phyloP scores from a whole-genome alignment of 2,797 vertebrate genomes.

The Microchirus variegatus region DNA sequence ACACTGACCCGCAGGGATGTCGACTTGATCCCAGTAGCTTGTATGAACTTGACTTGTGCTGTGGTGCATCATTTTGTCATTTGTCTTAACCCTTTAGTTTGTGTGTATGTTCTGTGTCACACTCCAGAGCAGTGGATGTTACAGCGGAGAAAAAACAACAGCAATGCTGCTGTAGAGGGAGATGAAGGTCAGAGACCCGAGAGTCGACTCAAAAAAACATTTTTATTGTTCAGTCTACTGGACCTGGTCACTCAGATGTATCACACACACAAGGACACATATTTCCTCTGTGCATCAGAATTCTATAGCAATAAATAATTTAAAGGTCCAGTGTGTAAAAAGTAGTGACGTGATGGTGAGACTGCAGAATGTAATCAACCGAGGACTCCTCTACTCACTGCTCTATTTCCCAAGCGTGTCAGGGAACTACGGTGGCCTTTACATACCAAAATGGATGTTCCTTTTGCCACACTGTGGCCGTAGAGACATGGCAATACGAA shows the following conservation, averaged over 20 bases:
- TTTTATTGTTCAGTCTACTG: not conserved
- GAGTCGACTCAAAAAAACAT: not conserved
- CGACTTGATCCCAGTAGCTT: not conserved
- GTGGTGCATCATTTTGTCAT: conserved; percentile 6
- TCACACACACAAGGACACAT: too few relatives aligned
- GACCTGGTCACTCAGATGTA: conserved; percentile 13
- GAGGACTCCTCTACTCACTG: too few relatives aligned
- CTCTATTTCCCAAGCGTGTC: too few relatives aligned
- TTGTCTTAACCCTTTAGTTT: conserved; percentile 22
- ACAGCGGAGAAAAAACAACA: conserved; percentile 68
- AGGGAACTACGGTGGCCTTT: too few relatives aligned
- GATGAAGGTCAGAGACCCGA: conserved; percentile 74
- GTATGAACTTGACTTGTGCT: conserved; percentile 2
- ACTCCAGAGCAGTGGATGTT: conserved; percentile 82
- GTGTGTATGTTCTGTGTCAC: conserved; percentile 36
- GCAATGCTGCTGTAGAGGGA: conserved; percentile 51
- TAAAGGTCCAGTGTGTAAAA: too few relatives aligned
- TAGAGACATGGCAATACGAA: too few relatives aligned
- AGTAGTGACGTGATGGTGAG: too few relatives aligned
- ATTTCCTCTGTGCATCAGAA: not conserved
- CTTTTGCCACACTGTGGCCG: too few relatives aligned
- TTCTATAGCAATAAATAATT: too few relatives aligned
- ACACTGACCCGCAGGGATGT: not conserved
- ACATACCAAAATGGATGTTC: too few relatives aligned
- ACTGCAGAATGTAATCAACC: too few relatives aligned